phyloP scores from a whole-genome alignment of 2,113 vertebrate species.

The Eonycteris spelaea region DNA sequence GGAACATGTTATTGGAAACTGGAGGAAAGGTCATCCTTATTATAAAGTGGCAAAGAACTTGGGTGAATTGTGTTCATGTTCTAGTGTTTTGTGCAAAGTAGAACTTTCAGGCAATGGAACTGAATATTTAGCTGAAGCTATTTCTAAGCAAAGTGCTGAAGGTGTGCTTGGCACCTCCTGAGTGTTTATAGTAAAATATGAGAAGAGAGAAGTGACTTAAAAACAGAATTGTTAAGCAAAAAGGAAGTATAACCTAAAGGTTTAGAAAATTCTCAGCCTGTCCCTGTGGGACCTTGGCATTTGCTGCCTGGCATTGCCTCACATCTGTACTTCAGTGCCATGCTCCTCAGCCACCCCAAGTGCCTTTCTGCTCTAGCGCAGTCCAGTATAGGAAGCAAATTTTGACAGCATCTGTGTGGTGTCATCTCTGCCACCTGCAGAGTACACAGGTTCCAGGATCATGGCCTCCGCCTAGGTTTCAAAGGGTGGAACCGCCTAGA shows the following conservation, averaged over 20 bases:
- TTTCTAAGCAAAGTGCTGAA: not conserved
- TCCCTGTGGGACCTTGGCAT: not conserved
- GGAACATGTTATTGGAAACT: not conserved
- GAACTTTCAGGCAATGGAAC: not conserved
- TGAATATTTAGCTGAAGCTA: not conserved
- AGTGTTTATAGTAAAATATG: not conserved
- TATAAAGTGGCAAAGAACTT: constrained; percentile 6
- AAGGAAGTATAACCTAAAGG: not conserved
- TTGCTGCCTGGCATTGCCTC: not conserved
- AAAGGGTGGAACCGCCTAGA: not conserved
- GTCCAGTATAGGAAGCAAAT: not conserved
- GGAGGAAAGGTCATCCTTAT: constrained; percentile 32
- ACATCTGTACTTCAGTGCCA: not conserved
- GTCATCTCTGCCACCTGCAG: not conserved
- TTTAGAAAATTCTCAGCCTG: not conserved
- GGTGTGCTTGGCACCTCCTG: not conserved
- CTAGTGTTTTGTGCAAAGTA: not conserved
- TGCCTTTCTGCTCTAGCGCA: not conserved
- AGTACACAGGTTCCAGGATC: not conserved
- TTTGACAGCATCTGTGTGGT: not conserved
- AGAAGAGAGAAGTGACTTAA: not conserved
- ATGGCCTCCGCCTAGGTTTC: not conserved
- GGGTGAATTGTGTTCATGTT: not conserved
- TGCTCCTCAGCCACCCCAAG: not conserved
- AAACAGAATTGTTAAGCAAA: not conserved